Conservation (phyloP, 2,888 invertebrate genomes). For the Spicauda simplicius region DNA sequence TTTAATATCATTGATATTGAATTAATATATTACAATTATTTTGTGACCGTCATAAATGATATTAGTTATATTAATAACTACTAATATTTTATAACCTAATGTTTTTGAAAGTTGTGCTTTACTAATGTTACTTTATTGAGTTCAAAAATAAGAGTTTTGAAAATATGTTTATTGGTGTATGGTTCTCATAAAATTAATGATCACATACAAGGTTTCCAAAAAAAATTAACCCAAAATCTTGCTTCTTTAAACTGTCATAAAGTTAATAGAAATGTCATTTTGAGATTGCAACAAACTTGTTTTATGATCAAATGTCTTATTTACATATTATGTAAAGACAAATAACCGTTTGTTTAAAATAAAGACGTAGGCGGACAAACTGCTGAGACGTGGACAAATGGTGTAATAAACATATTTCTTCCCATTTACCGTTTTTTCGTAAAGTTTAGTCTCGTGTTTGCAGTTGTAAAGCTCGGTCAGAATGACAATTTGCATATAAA, state of each 20-base stretch:
- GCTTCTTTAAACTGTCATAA: not conserved
- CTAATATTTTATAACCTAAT: too few species aligned
- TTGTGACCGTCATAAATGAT: too few species aligned
- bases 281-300: not conserved
- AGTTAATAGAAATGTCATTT: not conserved
- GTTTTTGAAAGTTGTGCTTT: too few species aligned
- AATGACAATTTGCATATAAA: slow-evolving; percentile 30
- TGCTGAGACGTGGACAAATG: slow-evolving; percentile 38
- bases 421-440: slow-evolving; percentile 33
- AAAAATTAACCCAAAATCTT: too few species aligned
- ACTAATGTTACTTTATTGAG: too few species aligned
- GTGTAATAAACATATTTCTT: slow-evolving; percentile 37
- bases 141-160: too few species aligned
- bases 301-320: not conserved
- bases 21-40: too few species aligned
- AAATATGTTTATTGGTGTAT: too few species aligned
- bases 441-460: slow-evolving; percentile 33
- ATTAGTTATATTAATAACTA: too few species aligned
- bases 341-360: slow-evolving; percentile 11
- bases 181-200: too few species aligned
- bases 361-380: slow-evolving; percentile 39
- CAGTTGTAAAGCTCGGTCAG: slow-evolving; percentile 2
- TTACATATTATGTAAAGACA: slow-evolving; percentile 1
- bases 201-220: too few species aligned
- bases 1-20: too few species aligned